A percentile compares a stretch with the other conserved stretches of the same genome.
These are phyloP conservation scores for Poecilia velifera DNA, from an alignment of 2,797 vertebrate species.

Conservation along the genomic window DNA sequence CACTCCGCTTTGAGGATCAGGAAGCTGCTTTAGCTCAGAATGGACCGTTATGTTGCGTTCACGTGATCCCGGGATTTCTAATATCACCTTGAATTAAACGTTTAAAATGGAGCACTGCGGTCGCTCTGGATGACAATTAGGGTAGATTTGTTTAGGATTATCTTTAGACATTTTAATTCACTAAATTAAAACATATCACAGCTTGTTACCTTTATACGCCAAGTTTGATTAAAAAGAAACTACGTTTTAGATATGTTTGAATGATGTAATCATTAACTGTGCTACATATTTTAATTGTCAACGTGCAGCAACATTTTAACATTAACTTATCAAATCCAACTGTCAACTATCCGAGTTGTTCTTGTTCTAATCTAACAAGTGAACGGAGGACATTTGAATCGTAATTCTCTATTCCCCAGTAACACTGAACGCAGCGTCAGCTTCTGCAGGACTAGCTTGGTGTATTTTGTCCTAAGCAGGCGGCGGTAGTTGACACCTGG, in stretches of 20 bases:
- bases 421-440: slow-evolving; percentile 15
- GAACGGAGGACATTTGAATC: not conserved
- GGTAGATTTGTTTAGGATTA: not conserved
- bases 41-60: not conserved
- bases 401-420: not conserved
- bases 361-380: not conserved
- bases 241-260: not conserved
- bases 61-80: not conserved
- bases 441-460: slow-evolving; percentile 11
- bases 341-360: not conserved
- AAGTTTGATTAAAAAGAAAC: not conserved
- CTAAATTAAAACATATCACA: not conserved
- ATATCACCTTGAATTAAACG: not conserved
- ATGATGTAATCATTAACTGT: not conserved
- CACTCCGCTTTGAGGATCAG: not conserved
- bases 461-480: not conserved
- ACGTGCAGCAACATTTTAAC: not conserved
- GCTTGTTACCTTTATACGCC: not conserved
- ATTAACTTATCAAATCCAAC: not conserved
- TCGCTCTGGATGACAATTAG: not conserved
- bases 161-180: not conserved
- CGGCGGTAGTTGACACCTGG: not conserved
- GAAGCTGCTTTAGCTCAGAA: not conserved
- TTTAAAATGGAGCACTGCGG: not conserved
- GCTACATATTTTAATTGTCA: not conserved